phyloP scores from a whole-genome alignment of 2,888 invertebrate genomes.

The Dioctria linearis region DNA sequence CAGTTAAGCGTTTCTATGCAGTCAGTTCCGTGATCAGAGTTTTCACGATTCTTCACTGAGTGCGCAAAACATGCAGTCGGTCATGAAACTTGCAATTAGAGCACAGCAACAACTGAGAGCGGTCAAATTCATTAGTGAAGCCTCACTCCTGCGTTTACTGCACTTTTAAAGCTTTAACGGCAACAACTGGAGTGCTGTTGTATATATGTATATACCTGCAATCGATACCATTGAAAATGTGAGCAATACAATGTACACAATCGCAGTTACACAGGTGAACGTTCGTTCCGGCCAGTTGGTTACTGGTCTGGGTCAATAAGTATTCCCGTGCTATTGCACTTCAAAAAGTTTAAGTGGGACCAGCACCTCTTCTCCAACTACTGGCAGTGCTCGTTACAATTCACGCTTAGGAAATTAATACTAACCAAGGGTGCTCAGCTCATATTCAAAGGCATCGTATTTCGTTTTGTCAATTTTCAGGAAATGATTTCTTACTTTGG shows the following conservation, averaged over 20 bases:
- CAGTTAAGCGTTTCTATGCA: background rate
- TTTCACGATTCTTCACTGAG: slow-evolving; percentile 20
- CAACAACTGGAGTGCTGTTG: too few species aligned
- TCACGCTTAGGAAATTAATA: slow-evolving; percentile 18
- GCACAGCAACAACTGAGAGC: slow-evolving; percentile 15
- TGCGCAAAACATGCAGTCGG: background rate
- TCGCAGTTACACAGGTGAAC: slow-evolving; percentile 58
- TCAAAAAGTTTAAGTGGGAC: background rate
- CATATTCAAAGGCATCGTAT: slow-evolving; percentile 1
- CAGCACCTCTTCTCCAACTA: background rate
- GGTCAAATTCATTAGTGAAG: slow-evolving; percentile 41
- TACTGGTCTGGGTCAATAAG: slow-evolving; percentile 59
- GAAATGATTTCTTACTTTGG: background rate
- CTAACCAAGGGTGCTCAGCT: slow-evolving; percentile 1
- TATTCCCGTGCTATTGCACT: slow-evolving; percentile 50
- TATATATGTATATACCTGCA: background rate
- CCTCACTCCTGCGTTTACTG: background rate
- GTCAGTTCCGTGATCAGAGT: slow-evolving; percentile 25
- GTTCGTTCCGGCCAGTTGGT: slow-evolving; percentile 60
- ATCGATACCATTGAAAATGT: background rate
- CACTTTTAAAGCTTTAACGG: slow-evolving; percentile 4
- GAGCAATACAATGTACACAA: slow-evolving; percentile 1
- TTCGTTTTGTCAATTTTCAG: slow-evolving; percentile 27
- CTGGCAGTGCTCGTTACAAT: background rate
- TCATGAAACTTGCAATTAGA: slow-evolving; percentile 35